Evolutionary conservation across 2,888 invertebrate genomes (phyloP).

Genomic region (Lasioglossum leucozonium): DNA sequence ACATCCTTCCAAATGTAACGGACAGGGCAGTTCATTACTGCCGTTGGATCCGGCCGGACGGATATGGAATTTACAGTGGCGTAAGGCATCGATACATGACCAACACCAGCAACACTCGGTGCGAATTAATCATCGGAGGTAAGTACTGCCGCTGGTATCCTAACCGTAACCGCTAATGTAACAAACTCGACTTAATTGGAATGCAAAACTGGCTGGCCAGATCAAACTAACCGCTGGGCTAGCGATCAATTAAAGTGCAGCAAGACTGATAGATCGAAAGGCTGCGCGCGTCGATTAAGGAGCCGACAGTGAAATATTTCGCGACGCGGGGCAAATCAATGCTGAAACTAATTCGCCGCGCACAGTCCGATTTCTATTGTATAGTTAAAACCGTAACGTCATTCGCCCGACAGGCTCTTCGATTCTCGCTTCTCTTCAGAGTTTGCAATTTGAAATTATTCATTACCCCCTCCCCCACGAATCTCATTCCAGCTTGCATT

Average conservation of each 20-base stretch:
- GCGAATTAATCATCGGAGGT: slow-evolving; percentile 74
- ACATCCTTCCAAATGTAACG: slow-evolving; percentile 68
- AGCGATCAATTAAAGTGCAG: slow-evolving; percentile 24
- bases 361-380: not conserved
- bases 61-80: slow-evolving; percentile 73
- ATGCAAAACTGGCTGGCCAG: slow-evolving; percentile 29
- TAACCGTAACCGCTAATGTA: slow-evolving; percentile 45
- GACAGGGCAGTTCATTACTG: slow-evolving; percentile 76
- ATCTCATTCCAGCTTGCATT: not conserved
- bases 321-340: not conserved
- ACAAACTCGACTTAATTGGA: slow-evolving; percentile 60
- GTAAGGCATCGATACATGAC: slow-evolving; percentile 64
- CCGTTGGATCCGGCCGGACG: slow-evolving; percentile 80
- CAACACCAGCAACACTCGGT: slow-evolving; percentile 59
- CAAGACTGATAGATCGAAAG: slow-evolving; percentile 8
- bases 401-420: not conserved
- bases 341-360: not conserved
- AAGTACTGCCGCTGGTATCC: slow-evolving; percentile 46
- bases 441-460: not conserved
- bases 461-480: not conserved
- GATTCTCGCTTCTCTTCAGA: not conserved
- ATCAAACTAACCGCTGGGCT: slow-evolving; percentile 41
- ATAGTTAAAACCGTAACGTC: not conserved
- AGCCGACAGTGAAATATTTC: slow-evolving; percentile 13
- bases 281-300: not conserved